These are phyloP conservation scores for Pluvianellus socialis DNA, from an alignment of 2,113 vertebrate genomes.

Conservation along the genomic window DNA sequence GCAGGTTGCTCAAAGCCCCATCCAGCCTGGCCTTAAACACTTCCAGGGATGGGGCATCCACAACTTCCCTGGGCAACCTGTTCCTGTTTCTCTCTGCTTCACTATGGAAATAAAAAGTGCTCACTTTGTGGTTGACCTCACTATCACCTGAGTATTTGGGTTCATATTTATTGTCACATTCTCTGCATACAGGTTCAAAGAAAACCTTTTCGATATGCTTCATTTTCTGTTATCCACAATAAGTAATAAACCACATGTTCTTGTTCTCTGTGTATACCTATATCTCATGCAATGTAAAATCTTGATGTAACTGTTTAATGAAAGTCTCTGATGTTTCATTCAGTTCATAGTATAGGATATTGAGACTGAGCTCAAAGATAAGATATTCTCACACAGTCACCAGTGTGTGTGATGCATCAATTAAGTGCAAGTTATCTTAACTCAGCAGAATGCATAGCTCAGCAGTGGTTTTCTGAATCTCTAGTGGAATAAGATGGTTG, in stretches of 20 bases:
- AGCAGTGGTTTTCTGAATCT: background rate
- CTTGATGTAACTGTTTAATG: background rate
- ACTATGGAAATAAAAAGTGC: background rate
- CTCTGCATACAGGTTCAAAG: background rate
- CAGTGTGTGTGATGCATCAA: background rate
- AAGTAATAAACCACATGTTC: background rate
- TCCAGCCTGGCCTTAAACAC: too few relatives aligned
- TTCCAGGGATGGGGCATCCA: too few relatives aligned
- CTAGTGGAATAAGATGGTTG: background rate
- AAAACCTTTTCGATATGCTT: background rate
- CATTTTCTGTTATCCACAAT: background rate
- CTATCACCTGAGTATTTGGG: background rate
- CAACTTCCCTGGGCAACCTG: too few relatives aligned
- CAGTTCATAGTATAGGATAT: background rate
- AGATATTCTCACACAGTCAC: background rate
- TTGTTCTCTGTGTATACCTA: background rate
- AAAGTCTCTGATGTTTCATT: background rate
- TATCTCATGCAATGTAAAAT: background rate
- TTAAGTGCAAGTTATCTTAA: background rate
- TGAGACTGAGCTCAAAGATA: background rate
- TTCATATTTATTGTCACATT: background rate
- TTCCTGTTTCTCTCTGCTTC: background rate
- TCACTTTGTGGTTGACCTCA: background rate
- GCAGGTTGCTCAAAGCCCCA: too few relatives aligned
- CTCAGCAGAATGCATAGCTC: background rate